Base-by-base conservation (phyloP, 2,888 invertebrate species). In the Zaprionus bogoriensis region DNA sequence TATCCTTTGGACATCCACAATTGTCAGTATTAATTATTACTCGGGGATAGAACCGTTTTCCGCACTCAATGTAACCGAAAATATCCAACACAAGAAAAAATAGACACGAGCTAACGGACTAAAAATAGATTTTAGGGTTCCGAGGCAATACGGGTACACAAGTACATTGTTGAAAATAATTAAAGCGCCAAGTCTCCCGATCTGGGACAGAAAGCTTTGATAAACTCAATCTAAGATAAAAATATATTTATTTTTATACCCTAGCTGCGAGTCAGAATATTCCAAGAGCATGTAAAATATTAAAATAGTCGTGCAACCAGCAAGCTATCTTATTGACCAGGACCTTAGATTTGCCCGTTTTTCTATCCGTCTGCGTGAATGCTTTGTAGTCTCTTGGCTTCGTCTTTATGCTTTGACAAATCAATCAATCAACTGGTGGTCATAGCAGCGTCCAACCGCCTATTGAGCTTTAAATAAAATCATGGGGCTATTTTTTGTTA, bases 51-150 rank as follows among this genome's bases (percentile, higher is more conserved):
- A n/a, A n/a, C 12, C 4, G 17, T 9, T 17, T 3, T 12, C 14
- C n/a, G 19, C 20, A 41, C 20, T 55, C 20, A 42, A 19, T 50
- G 19, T 22, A 47, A 39, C 57, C 50, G 57, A 45, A 50, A 66
- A 67, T 59, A 66, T 47, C 32, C 20, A 17, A 23, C 32, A 10
- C 28, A 27, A 20, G 52, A 68, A 52, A 55, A 48, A 45, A 51
- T 57, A 63, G 60, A 36, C 54, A 42, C 25, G 67, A 60, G 66
- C 67, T 67, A 51, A 50, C 51, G 39, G 25, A 41, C 17, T 65
- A 57, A 20, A 64, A 67, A 67, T 66, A 66, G 66, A 66, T 17
- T 52, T 65, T 59, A 48, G 66, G 66, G 66, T 58, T 64, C 48
- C 44, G 27, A 30, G 3, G 9, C 14, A 32, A 64, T 58, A 62